Evolutionary conservation across 2,888 invertebrate genomes (phyloP).

Genomic region (Salpingus planirostris): DNA sequence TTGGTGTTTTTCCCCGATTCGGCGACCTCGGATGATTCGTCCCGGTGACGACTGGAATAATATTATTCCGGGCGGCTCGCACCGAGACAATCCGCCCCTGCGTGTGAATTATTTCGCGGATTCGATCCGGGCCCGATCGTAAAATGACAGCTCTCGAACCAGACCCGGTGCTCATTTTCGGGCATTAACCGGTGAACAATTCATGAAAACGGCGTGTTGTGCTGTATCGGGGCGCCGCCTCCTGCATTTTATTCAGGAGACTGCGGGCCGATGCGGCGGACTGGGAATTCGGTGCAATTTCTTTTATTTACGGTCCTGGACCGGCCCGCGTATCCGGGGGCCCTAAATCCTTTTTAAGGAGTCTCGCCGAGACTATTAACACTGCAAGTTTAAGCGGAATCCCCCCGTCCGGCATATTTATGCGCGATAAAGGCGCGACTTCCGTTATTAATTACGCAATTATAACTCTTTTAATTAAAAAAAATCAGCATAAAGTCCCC

Average conservation of each 20-base stretch:
- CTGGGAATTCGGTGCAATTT: no score
- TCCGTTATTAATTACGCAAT: conserved; percentile 31
- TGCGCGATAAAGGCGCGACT: conserved; percentile 22
- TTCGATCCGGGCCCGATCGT: no score
- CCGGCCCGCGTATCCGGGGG: conserved; percentile 1
- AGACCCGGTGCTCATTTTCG: no score
- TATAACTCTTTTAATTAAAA: conserved; percentile 33
- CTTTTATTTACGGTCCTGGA: neutral
- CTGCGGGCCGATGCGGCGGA: no score
- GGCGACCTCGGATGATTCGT: conserved; percentile 1
- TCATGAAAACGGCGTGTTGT: no score
- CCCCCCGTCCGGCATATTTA: conserved; percentile 18
- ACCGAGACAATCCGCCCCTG: no score
- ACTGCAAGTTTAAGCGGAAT: conserved; percentile 12
- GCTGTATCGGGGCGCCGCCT: no score
- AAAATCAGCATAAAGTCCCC: conserved; percentile 30
- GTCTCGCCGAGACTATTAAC: conserved; percentile 14
- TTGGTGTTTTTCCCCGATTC: neutral
- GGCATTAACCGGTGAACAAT: no score
- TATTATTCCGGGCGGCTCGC: conserved; percentile 13
- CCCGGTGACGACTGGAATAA: conserved; percentile 10
- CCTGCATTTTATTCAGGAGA: no score
- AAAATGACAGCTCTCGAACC: no score
- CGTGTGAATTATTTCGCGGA: no score
- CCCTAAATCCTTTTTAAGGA: conserved; percentile 10